Evolutionary conservation across 2,888 invertebrate species (phyloP).

Genomic region (Lasioglossum pauxillum): DNA sequence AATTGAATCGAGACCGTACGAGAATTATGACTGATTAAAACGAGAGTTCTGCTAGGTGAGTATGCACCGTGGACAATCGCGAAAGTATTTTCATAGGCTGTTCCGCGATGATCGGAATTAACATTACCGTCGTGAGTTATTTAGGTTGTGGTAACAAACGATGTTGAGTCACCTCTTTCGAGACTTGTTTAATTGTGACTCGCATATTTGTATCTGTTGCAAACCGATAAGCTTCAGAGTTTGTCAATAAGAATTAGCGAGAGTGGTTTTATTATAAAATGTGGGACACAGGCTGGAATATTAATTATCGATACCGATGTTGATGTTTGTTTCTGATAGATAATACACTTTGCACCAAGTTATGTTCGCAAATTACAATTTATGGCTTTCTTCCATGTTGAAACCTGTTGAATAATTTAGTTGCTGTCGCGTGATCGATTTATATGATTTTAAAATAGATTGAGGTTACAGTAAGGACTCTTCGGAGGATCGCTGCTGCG

Average conservation of each 20-base stretch:
- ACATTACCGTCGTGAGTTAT: background rate
- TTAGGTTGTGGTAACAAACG: background rate
- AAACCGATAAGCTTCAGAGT: background rate
- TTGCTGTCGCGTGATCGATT: background rate
- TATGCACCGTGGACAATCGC: background rate
- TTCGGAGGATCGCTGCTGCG: constrained; percentile 35
- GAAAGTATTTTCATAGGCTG: background rate
- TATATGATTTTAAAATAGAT: constrained; percentile 25
- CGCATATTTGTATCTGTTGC: background rate
- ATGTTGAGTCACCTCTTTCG: background rate
- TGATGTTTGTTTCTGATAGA: background rate
- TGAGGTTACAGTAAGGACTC: background rate
- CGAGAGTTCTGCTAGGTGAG: background rate
- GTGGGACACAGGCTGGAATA: background rate
- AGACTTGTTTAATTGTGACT: background rate
- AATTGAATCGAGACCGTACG: background rate
- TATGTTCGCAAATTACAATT: background rate
- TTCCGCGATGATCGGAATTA: background rate
- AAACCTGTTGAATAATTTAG: background rate
- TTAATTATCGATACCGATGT: background rate
- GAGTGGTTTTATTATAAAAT: background rate
- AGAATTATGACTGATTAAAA: background rate
- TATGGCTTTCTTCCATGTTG: background rate
- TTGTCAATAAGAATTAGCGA: background rate
- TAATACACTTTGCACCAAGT: background rate